Base-by-base conservation (phyloP, 1,140 invertebrate genomes). In the Pseudomyrmex cubaensis region DNA sequence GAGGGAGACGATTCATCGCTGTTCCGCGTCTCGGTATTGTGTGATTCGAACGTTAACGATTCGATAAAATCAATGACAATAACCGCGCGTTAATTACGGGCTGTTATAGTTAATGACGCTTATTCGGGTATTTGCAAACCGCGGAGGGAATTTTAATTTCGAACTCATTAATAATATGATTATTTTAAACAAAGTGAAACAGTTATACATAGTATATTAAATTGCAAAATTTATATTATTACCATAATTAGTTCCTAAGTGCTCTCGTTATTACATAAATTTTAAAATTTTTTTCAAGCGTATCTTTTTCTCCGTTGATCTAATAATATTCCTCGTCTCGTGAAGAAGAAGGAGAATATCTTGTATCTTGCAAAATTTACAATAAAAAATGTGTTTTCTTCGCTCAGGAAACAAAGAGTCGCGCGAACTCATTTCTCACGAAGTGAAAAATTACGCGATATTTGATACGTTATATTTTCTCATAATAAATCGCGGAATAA, bases 11-110 rank as follows among this genome's bases (percentile, higher is more conserved):
- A 76, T 17, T 64, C 35, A 64, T 64, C 10, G 0, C 2, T 20
- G 15, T 72, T 35, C n/a, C 17, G 15, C 67, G 67, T 56, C 44
- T 15, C 52, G 52, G 7, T 48, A 12, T 2, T 3, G 15, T 57
- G 57, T 46, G 17, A 78, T 17, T 70, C 17, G 15, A 67, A 57
- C 4, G 9, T 57, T 56, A 8, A 9, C 9, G 1, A 12, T 17
- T 35, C 52, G 15, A 7, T 8, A 0, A 57, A 78, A 69, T 78
- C 76, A 69, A 67, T 22, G 52, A 67, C 62, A 57, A 57, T 48
- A 35, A 77, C 46, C 20, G 61, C 25, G 63, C 48, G 57, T 78
- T 70, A 78, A 78, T 78, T 78, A 78, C 8, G 15, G 20, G 20
- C 5, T 57, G 56, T 66, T 46, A 56, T 76, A 20, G 57, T 59